phyloP scores from a whole-genome alignment of 2,888 invertebrate genomes.

The Lycia hirtaria region DNA sequence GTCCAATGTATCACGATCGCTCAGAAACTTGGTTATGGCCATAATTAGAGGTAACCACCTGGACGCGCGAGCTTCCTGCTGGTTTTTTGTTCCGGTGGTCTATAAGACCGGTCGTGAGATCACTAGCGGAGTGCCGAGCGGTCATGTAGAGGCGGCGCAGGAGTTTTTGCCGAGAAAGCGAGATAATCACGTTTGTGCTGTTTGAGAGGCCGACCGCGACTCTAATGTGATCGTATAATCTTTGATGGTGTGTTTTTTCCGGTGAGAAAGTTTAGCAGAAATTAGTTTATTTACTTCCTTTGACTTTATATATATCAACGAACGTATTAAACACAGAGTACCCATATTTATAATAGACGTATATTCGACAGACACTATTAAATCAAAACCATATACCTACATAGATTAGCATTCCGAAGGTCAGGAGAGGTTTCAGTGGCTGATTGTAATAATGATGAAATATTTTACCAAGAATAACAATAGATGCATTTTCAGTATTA shows the following conservation, averaged over 20 bases:
- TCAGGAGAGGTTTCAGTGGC: too few species aligned
- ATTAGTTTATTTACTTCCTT: too few species aligned
- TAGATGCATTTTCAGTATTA: background rate
- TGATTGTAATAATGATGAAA: too few species aligned
- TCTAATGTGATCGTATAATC: conserved; percentile 4
- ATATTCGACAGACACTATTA: background rate
- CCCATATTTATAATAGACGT: too few species aligned
- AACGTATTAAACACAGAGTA: too few species aligned
- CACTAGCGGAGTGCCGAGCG: conserved; percentile 12
- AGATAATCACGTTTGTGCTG: conserved; percentile 1
- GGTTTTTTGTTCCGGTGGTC: conserved; percentile 37
- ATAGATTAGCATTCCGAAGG: too few species aligned
- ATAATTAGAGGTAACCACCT: conserved; percentile 38
- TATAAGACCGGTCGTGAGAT: conserved; percentile 24
- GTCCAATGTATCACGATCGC: conserved; percentile 1
- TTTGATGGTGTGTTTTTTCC: background rate
- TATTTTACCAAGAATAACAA: too few species aligned
- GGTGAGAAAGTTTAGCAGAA: background rate
- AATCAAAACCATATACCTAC: too few species aligned
- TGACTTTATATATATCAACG: too few species aligned
- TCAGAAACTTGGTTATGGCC: conserved; percentile 29
- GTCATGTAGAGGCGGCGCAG: conserved; percentile 17
- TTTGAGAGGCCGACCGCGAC: background rate
- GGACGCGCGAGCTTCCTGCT: conserved; percentile 35
- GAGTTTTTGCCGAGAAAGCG: conserved; percentile 17